Conservation (phyloP, 2,113 vertebrate species). For the Lophochroa leadbeateri region DNA sequence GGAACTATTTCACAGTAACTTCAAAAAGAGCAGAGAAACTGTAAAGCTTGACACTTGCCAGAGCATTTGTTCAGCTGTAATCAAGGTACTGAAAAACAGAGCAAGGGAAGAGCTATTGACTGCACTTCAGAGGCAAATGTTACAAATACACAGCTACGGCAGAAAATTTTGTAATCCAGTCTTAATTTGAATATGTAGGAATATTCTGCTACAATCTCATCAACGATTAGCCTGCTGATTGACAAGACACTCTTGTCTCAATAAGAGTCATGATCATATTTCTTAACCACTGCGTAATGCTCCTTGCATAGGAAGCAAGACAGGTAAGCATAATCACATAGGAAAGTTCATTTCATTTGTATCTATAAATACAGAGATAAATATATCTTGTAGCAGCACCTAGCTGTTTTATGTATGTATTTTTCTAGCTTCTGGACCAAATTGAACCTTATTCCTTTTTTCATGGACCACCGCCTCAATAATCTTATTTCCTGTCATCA, state of each 20-base stretch:
- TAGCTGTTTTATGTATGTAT: neutral
- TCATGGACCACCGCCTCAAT: neutral
- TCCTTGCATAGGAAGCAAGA: neutral
- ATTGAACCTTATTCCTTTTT: neutral
- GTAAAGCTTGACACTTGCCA: accelerated
- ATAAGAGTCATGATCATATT: neutral
- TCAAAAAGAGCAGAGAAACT: neutral
- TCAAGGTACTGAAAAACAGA: neutral
- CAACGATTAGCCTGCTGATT: neutral
- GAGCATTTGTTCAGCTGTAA: neutral
- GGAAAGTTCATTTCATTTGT: neutral
- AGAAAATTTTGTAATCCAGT: neutral
- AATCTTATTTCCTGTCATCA: neutral
- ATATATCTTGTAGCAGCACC: neutral
- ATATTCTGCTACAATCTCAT: neutral
- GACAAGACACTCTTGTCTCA: neutral
- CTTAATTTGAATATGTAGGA: neutral
- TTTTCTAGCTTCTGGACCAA: neutral
- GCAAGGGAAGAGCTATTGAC: neutral
- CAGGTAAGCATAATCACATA: neutral
- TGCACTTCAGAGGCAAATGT: neutral
- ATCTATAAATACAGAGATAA: neutral
- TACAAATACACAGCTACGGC: neutral
- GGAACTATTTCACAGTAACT: neutral
- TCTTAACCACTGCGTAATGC: neutral